Conservation (phyloP, 2,888 invertebrate species). For the Lepidocyrtoides sp. region DNA sequence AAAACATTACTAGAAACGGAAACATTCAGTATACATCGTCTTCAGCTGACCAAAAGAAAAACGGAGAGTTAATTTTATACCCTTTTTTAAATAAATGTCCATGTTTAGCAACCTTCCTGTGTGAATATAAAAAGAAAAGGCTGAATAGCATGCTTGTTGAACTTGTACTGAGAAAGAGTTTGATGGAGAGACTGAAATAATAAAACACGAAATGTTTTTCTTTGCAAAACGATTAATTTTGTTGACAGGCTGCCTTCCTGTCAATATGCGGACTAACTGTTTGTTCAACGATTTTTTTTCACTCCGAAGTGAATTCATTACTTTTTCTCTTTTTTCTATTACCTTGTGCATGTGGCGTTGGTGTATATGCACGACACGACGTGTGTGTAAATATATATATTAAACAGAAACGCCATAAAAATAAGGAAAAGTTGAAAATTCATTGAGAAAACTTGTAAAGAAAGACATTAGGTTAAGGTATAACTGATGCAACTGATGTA, state of each 20-base stretch:
- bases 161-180: too few species aligned
- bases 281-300: constrained; percentile 72
- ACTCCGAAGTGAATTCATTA: constrained; percentile 63
- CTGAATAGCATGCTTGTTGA: constrained; percentile 25
- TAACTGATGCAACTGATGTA: neutral
- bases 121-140: constrained; percentile 8
- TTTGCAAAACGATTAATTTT: constrained; percentile 84
- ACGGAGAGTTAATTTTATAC: neutral
- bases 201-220: constrained; percentile 83
- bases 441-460: constrained; percentile 60
- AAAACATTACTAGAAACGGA: constrained; percentile 19
- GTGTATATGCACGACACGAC: neutral
- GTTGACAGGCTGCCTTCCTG: constrained; percentile 84
- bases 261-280: constrained; percentile 81
- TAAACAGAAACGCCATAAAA: constrained; percentile 27
- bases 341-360: constrained; percentile 8
- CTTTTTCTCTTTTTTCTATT: constrained; percentile 37
- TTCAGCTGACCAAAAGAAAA: constrained; percentile 49
- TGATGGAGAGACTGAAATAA: constrained; percentile 81
- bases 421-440: constrained; percentile 64
- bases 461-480: neutral
- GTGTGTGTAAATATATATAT: neutral
- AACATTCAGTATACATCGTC: neutral
- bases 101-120: constrained; percentile 42
- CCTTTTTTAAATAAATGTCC: constrained; percentile 40